phyloP scores from a whole-genome alignment of 1,140 invertebrate genomes.

The Heliconius hewitsoni region DNA sequence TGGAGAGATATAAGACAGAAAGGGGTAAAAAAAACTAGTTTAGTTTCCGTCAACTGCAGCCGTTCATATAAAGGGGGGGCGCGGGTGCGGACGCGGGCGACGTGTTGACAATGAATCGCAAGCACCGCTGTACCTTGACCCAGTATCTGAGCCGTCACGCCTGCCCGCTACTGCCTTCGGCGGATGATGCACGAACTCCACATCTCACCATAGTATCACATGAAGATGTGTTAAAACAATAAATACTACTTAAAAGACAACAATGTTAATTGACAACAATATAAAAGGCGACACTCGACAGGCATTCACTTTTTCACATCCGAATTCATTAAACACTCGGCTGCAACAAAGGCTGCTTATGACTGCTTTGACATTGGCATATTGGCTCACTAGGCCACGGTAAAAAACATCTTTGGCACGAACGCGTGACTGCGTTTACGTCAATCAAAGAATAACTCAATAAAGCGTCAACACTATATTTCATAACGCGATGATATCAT shows the following conservation, averaged over 20 bases:
- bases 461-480: conserved; percentile 47
- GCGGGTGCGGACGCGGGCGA: conserved; percentile 47
- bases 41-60: conserved; percentile 75
- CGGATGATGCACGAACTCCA: conserved; percentile 32
- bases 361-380: conserved; percentile 73
- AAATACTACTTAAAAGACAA: neutral
- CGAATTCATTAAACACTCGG: conserved; percentile 40
- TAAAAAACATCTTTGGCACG: conserved; percentile 63
- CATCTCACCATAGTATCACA: neutral
- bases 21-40: conserved; percentile 59
- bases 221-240: neutral
- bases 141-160: conserved; percentile 71
- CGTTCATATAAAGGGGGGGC: conserved; percentile 43
- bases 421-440: conserved; percentile 60
- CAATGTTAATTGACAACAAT: neutral
- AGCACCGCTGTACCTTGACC: conserved; percentile 80
- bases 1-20: conserved; percentile 19
- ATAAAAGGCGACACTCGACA: neutral
- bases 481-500: conserved; percentile 57
- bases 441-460: conserved; percentile 66
- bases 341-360: conserved; percentile 58
- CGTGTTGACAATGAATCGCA: conserved; percentile 78
- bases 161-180: conserved; percentile 46
- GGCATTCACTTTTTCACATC: conserved; percentile 41
- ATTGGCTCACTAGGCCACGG: conserved; percentile 68